These are phyloP conservation scores for Falco punctatus DNA, from an alignment of 2,113 vertebrate species.

Conservation along the genomic window DNA sequence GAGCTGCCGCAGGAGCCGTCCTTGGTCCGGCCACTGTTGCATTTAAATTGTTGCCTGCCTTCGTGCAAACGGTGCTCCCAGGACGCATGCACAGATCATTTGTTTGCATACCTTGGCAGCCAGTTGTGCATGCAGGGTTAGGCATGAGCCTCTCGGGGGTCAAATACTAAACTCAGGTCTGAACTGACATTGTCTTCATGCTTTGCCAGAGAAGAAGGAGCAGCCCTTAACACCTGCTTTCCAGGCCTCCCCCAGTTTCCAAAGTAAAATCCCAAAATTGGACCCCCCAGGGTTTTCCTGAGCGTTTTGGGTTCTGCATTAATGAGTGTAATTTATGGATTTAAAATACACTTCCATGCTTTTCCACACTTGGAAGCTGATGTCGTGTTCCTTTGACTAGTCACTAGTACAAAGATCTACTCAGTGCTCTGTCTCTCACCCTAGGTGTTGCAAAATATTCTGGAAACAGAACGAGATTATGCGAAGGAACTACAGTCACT, in stretches of 20 bases:
- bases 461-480: conserved; percentile 96
- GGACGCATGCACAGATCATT: neutral
- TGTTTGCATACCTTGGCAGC: neutral
- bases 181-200: neutral
- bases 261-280: neutral
- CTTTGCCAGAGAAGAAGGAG: conserved; percentile 2
- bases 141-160: neutral
- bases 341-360: neutral
- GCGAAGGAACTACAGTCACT: conserved; percentile 93
- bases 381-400: neutral
- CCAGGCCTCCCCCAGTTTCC: neutral
- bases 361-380: neutral
- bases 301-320: neutral
- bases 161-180: neutral
- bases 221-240: neutral
- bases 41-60: neutral
- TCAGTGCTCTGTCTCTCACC: conserved; percentile 58
- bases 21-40: neutral
- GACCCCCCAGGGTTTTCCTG: neutral
- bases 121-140: neutral
- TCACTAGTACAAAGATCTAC: neutral
- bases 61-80: neutral
- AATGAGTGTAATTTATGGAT: neutral
- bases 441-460: conserved; percentile 96
- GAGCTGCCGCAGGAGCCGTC: neutral